Evolutionary conservation across 2,888 invertebrate species (phyloP), one percentile per base, ranked within the genome.

Genomic region (Diarsia brunnea): DNA sequence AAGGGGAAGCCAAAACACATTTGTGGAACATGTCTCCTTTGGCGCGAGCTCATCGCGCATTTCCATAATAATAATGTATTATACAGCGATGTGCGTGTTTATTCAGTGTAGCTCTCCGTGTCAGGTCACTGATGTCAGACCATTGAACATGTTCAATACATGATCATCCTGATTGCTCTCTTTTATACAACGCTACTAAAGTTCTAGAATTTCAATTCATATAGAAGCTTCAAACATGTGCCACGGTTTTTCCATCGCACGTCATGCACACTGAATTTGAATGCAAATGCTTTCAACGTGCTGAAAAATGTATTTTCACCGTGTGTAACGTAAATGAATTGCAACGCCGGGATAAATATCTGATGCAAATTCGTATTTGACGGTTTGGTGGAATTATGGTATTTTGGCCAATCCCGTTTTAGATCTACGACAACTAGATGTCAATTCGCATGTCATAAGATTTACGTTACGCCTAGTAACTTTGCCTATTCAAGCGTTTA

Each of bases 101-200:
- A 93, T 93, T 92, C 90, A 89, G 85, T 85, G 89, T 89, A 86
- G 85, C 83, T 86, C 86, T 70, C 88, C 86, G 80, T 83, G 83
- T 84, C 81, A 86, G 31, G 73, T 60, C 27, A 31, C 19, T 31
- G 19, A 31, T 84, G 84, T 84, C 81, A 86, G 27, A 73, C 45
- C 74, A 70, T 73, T 78, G 61, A 69, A 69, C 69, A 51, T 64
- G 63, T 45, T 78, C 74, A 75, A 75, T 77, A 69, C 27, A 19
- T 67, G 27, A 73, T 72, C 69, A 74, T 72, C 27, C 38, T 67
- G 47, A 78, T 75, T 78, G 24, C 49, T 78, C 38, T 71, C 14
- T 58, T 73, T 70, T 71, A 83, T 68, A 70, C 27, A 67, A n/a
- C 11, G 16, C 43, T 51, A 19, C 19, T 60, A 19, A 60, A 60